Evolutionary conservation across 2,113 vertebrate species (phyloP), one percentile per base, ranked within the genome.

Genomic region (Anhinga anhinga): DNA sequence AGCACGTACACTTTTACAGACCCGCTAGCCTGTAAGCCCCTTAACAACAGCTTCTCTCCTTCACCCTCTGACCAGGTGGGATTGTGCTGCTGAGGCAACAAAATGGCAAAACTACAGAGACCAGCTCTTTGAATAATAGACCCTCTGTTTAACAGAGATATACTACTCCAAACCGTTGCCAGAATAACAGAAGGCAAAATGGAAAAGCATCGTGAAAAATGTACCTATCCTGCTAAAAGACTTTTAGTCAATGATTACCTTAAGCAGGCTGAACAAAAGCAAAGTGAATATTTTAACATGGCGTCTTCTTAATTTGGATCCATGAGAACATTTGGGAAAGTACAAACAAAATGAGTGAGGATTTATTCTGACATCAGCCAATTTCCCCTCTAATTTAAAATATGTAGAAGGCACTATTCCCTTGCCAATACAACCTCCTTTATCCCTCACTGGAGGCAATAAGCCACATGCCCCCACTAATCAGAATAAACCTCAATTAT

Each of bases 121-220:
- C 17, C 9, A 72, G 29, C 42, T 83, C n/a, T 79, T 67, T 95
- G 44, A 86, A 77, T 36, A 91, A 59, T 0, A 69, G 13, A 77
- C 15, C 2, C 13, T 82, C 44, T 90, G 36, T 58, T 90, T 88
- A 83, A 66, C 10, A 25, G 86, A 92, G 82, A 93, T 93, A 77
- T 16, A 70, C 21, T 78, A 16, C 34, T 89, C 18, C 63, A 84
- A 83, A 86, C 6, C 16, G 81, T 82, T 84, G 58, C 84, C 87
- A 93, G 81, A 93, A 94, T 78, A 88, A 69, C 53, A 66, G 55
- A 85, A 86, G 59, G 50, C n/a, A 82, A 90, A 93, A 82, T 58
- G 14, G 44, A 86, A 90, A 55, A 42, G 10, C 34, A 66, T 34
- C 1, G 0, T 45, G 45, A 94, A 83, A 94, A 97, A 77, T 49